phyloP scores from a whole-genome alignment of 2,888 invertebrate species.

The Adelognathus sp. region DNA sequence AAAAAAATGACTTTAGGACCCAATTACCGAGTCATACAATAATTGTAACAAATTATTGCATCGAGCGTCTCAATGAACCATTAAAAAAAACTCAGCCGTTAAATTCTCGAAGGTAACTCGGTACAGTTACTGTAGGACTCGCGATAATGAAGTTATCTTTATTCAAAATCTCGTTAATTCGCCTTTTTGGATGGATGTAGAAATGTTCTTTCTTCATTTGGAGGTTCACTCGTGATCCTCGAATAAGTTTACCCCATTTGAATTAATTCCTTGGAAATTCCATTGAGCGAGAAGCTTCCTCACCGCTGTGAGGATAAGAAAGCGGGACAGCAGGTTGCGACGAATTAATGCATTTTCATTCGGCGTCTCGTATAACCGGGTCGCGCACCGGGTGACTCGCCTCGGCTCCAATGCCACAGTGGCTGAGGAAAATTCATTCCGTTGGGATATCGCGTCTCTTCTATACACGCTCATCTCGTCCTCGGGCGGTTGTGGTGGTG shows the following conservation, averaged over 20 bases:
- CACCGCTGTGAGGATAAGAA: not conserved
- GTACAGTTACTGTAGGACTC: too few relatives aligned
- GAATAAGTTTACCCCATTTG: not conserved
- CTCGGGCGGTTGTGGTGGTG: not conserved
- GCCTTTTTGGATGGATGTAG: too few relatives aligned
- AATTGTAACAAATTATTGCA: too few relatives aligned
- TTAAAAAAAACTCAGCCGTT: too few relatives aligned
- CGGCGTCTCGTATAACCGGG: conserved; percentile 41
- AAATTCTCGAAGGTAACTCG: too few relatives aligned
- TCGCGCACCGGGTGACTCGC: conserved; percentile 10
- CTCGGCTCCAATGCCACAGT: conserved; percentile 46
- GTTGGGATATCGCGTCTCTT: conserved; percentile 42
- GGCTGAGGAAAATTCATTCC: conserved; percentile 56
- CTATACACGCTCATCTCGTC: conserved; percentile 15
- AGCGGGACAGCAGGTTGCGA: conserved; percentile 21
- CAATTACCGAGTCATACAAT: too few relatives aligned
- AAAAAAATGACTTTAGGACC: too few relatives aligned
- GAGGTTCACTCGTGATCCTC: not conserved
- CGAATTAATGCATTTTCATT: conserved; percentile 58
- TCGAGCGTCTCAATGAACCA: too few relatives aligned
- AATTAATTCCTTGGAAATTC: not conserved
- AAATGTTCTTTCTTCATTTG: too few relatives aligned
- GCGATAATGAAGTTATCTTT: too few relatives aligned
- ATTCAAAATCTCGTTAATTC: too few relatives aligned
- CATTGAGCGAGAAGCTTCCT: conserved; percentile 15